These are phyloP conservation scores for Drosophila tripunctata DNA, from an alignment of 2,888 invertebrate genomes.

Conservation along the genomic window DNA sequence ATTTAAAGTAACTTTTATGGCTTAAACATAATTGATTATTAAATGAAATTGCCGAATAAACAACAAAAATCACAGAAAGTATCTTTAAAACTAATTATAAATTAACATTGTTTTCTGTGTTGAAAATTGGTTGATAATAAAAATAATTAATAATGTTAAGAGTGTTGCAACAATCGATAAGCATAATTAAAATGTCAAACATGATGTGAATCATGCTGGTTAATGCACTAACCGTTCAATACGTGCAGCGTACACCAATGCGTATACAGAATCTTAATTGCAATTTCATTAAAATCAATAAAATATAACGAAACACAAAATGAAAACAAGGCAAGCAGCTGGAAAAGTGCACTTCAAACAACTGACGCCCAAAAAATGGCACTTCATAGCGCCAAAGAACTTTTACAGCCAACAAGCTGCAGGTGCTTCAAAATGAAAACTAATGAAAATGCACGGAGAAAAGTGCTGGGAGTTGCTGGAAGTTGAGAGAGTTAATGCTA, in stretches of 20 bases:
- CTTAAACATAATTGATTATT: conserved; percentile 50
- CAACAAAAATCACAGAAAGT: conserved; percentile 6
- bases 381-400: conserved; percentile 71
- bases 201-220: conserved; percentile 50
- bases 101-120: conserved; percentile 2
- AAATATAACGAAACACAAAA: conserved; percentile 20
- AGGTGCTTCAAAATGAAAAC: conserved; percentile 56
- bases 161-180: conserved; percentile 25
- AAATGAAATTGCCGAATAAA: conserved; percentile 32
- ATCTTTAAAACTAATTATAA: conserved; percentile 33
- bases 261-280: conserved; percentile 68
- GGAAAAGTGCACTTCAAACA: conserved; percentile 36
- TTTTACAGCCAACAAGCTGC: conserved; percentile 64
- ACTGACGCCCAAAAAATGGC: conserved; percentile 60
- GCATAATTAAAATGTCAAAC: conserved; percentile 76
- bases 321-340: background rate
- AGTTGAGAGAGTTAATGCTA: background rate
- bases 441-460: conserved; percentile 66
- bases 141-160: conserved; percentile 43
- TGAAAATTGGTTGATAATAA: conserved; percentile 36
- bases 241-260: background rate
- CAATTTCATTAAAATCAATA: conserved; percentile 76
- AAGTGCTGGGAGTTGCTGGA: background rate
- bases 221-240: conserved; percentile 57
- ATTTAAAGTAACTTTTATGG: background rate